A percentile compares a stretch with the other conserved stretches of the same genome.
Evolutionary conservation across 2,113 vertebrate species (phyloP).

Genomic region (Calypte anna): DNA sequence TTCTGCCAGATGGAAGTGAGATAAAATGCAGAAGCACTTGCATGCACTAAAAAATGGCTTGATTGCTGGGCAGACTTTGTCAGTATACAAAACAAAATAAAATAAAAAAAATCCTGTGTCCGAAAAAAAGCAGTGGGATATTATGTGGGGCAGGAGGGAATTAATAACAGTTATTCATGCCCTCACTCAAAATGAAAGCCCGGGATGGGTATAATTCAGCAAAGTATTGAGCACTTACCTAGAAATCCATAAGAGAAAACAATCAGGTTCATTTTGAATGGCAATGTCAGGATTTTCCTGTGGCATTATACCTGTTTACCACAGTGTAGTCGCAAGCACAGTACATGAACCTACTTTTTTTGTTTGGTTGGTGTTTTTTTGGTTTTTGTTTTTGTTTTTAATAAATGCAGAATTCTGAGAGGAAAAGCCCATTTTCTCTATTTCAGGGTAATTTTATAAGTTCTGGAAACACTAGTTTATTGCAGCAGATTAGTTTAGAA

Average conservation of each 20-base stretch:
- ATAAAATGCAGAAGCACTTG: background rate
- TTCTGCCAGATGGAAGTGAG: background rate
- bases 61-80: background rate
- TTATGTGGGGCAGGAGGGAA: background rate
- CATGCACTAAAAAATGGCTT: background rate
- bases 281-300: background rate
- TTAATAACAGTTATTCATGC: background rate
- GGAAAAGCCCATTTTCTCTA: background rate
- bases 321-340: background rate
- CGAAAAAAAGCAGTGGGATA: background rate
- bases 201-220: background rate
- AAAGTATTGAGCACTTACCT: background rate
- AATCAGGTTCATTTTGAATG: background rate
- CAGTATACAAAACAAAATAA: background rate
- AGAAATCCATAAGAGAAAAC: background rate
- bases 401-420: background rate
- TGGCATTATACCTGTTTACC: background rate
- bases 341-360: background rate
- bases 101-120: background rate
- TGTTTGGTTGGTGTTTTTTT: no score
- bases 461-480: background rate
- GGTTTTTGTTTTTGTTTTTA: background rate
- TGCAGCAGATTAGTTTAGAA: background rate
- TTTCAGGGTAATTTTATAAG: background rate
- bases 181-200: background rate